phyloP scores from a whole-genome alignment of 2,888 invertebrate species.

The Allolobophora icterica region DNA sequence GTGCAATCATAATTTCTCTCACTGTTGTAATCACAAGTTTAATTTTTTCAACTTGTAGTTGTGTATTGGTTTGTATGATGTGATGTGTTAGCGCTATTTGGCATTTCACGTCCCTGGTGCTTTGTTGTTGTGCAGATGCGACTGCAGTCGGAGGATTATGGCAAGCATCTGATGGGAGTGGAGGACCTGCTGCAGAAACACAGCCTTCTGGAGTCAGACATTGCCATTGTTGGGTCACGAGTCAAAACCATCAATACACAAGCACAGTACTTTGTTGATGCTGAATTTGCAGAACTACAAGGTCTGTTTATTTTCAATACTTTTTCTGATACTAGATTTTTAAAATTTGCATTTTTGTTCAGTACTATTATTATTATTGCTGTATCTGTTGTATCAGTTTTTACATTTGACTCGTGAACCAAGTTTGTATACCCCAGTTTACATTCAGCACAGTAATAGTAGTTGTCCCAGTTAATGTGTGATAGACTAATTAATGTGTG shows the following conservation, averaged over 20 bases:
- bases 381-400: neutral
- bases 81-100: no score
- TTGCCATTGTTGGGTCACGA: constrained; percentile 94
- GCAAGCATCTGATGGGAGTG: constrained; percentile 99
- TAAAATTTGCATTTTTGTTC: neutral
- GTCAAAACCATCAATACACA: constrained; percentile 95
- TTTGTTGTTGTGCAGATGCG: constrained; percentile 68
- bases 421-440: no score
- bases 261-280: constrained; percentile 90
- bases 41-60: no score
- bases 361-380: neutral
- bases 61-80: no score
- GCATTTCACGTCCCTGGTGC: neutral
- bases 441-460: no score
- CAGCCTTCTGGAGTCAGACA: constrained; percentile 94
- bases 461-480: no score
- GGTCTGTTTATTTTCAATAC: constrained; percentile 50
- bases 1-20: neutral
- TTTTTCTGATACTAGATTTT: neutral
- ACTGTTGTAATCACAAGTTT: no score
- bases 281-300: constrained; percentile 69
- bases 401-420: neutral
- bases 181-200: constrained; percentile 98
- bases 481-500: no score
- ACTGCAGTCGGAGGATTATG: constrained; percentile 94